Base-by-base conservation (phyloP, 2,113 vertebrate species). In the Scortum barcoo region DNA sequence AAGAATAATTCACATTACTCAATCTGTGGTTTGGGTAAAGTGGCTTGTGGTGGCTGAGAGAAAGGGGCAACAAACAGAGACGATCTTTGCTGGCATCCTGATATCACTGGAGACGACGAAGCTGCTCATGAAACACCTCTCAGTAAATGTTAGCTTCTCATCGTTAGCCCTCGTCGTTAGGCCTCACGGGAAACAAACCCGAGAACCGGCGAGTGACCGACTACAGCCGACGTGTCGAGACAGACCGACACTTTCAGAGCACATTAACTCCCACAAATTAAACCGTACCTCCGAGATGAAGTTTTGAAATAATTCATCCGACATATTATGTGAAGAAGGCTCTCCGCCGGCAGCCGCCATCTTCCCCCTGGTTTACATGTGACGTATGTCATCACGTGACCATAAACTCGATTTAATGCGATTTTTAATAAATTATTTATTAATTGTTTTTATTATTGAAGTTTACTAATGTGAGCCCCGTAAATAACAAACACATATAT, bases 261-360 rank as follows among this genome's bases (percentile, higher is more conserved):
- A 16, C 16, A 60, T 0, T 1, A 1, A 1, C 0, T 42, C 16
- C 28, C 2, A 2, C 1, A 6, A 2, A 13, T 8, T 53, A 1
- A 4, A 2, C 1, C 70, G 51, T 81, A 96, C 95, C 94, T 96
- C 95, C 7, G 95, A 62, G 67, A 95, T 95, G 84, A 95, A 96
- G 30, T 84, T 83, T 61, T 94, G 88, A 88, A 96, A 96, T 76
- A 95, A 93, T 40, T 96, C 95, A 80, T 95, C 95, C 19, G 91
- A 89, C 40, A 86, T 86, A 50, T n/a, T 83, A 13, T 73, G 86
- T 40, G 88, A 40, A 50, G 90, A 91, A 48, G 91, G 11, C 72
- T 95, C 94, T 87, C 94, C 95, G 69, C 91, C 93, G 79, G 91
- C 81, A 63, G 93, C 89, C 93, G 95, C 95, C 95, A 95, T 96